These are phyloP conservation scores for Polydrusus pterygomalis DNA, from an alignment of 2,888 invertebrate species.

Conservation along the genomic window DNA sequence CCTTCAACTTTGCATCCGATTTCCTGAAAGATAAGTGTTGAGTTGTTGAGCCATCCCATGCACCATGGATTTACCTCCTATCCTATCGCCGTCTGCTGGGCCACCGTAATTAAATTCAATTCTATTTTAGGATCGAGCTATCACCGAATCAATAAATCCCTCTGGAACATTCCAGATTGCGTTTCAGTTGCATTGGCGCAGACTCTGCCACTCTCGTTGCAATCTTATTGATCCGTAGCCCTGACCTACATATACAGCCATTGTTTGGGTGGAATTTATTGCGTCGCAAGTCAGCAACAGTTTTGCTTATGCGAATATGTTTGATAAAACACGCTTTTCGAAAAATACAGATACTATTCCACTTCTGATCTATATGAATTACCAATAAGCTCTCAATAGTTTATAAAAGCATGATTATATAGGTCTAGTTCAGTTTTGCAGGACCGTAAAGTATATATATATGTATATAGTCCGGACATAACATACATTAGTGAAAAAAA, in stretches of 20 bases:
- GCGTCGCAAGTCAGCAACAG: conserved; percentile 20
- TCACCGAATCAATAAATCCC: conserved; percentile 29
- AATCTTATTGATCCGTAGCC: conserved; percentile 35
- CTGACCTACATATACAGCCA: conserved; percentile 26
- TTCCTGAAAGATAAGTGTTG: not conserved
- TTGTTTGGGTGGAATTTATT: conserved; percentile 3
- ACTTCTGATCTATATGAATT: too few species aligned
- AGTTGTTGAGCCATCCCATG: too few species aligned
- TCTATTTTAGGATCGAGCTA: conserved; percentile 23
- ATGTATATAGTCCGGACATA: too few species aligned
- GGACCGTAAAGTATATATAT: too few species aligned
- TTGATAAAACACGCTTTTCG: too few species aligned
- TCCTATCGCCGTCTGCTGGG: not conserved
- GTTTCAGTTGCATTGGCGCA: conserved; percentile 34
- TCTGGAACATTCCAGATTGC: conserved; percentile 41
- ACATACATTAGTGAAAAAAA: too few species aligned
- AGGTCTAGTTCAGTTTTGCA: not conserved
- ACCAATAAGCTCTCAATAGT: too few species aligned
- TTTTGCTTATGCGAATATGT: not conserved
- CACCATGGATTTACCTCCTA: not conserved
- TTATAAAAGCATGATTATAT: too few species aligned
- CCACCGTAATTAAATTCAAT: not conserved
- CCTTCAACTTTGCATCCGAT: not conserved
- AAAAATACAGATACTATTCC: too few species aligned
- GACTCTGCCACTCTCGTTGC: conserved; percentile 23